Evolutionary conservation across 2,797 vertebrate genomes (phyloP).

Genomic region (Lepilemur septentrionalis): DNA sequence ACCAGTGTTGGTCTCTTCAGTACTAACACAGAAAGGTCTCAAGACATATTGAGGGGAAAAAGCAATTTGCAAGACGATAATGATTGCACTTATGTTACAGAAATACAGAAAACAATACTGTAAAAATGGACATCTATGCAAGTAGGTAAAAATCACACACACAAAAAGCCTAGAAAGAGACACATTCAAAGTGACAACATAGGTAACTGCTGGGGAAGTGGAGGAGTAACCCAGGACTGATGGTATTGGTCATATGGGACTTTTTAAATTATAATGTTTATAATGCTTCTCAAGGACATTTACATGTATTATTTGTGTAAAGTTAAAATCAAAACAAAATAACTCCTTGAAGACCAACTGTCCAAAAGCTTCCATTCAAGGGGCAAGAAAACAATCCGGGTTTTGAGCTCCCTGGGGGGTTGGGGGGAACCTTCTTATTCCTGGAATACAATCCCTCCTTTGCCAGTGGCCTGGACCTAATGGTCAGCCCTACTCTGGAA

Average conservation of each 20-base stretch:
- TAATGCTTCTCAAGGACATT: background rate
- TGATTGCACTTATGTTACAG: background rate
- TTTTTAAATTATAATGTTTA: background rate
- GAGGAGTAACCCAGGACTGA: background rate
- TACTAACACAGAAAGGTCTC: background rate
- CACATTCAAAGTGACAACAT: background rate
- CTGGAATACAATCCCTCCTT: background rate
- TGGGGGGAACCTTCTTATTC: background rate
- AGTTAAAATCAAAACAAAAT: constrained; percentile 4
- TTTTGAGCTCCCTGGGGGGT: background rate
- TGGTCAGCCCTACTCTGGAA: background rate
- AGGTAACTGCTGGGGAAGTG: background rate
- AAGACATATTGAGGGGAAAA: background rate
- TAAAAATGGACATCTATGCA: background rate
- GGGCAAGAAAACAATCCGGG: background rate
- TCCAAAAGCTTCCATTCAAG: background rate
- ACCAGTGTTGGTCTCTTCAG: background rate
- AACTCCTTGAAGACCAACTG: background rate
- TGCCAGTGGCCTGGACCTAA: background rate
- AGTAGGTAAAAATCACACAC: background rate
- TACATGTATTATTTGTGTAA: background rate
- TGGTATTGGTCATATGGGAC: background rate
- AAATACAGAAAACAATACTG: background rate
- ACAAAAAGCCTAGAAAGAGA: background rate
- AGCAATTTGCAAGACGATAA: background rate